Base-by-base conservation (phyloP, 2,797 vertebrate species). In the Leucoraja ocellata region DNA sequence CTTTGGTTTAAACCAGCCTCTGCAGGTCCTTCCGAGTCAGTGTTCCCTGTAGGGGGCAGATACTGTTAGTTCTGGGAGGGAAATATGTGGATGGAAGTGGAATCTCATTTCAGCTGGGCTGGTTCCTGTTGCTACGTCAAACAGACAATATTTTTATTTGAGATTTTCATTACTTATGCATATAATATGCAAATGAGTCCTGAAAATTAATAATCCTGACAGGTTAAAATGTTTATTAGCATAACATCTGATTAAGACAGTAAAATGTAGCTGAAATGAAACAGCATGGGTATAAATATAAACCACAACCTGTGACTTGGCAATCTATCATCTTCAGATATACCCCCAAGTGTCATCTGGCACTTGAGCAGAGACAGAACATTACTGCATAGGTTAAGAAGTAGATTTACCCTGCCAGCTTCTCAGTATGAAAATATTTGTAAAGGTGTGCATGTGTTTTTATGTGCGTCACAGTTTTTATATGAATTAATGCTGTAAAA, bases 241-340 rank as follows among this genome's bases (percentile, higher is more conserved):
- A 86, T 68, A 61, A 86, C 1, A 58, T 86, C 4, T 32, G 58
- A 61, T 86, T 86, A 28, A 86, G 58, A 58, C 13, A 61, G 58
- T 63, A 14, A 86, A 86, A 86, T 63, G 63, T 63, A 86, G 14
- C 58, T n/a, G 16, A 16, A 63, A 25, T 84, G 54, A 84, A 86
- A 86, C 58, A 86, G 25, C 83, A 63, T 61, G 83, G 83, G 11
- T 86, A 86, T 58, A 86, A 86, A 86, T 63, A 63, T n/a, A 63
- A 86, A 58, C 14, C 58, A 28, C 58, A n/a, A 86, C 14, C 83
- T 63, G 25, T 86, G 83, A 86, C 25, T 61, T 61, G 83, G 25
- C 83, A 61, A 84, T 86, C 83, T 32, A 63, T 86, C 58, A 86
- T n/a, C 83, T 86, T 86, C 83, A 86, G n/a, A 86, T 63, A 63